A percentile compares a stretch with the other conserved stretches of the same genome.
phyloP scores from a whole-genome alignment of 2,888 invertebrate genomes.

The Beris chalybata region DNA sequence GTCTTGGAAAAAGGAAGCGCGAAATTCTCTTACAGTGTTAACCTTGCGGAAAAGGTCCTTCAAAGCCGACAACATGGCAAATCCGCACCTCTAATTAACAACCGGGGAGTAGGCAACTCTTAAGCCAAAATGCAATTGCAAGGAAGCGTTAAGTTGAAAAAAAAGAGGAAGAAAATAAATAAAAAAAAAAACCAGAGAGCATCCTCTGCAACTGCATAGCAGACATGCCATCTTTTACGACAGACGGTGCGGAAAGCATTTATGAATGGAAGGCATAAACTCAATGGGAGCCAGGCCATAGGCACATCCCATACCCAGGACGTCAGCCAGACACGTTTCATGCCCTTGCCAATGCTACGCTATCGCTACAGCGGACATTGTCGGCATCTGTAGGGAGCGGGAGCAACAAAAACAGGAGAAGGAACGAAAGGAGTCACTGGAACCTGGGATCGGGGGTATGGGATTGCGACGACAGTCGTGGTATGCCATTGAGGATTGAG shows the following conservation, averaged over 20 bases:
- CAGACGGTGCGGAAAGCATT: slow-evolving; percentile 27
- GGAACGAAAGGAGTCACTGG: neutral
- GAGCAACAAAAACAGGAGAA: slow-evolving; percentile 18
- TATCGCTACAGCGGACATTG: neutral
- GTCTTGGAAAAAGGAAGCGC: slow-evolving; percentile 21
- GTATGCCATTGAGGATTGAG: neutral
- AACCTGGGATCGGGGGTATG: neutral
- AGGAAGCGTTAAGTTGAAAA: slow-evolving; percentile 2
- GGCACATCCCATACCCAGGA: slow-evolving; percentile 18
- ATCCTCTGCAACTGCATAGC: slow-evolving; percentile 5
- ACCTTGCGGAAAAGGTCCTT: slow-evolving; percentile 32
- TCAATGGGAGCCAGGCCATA: slow-evolving; percentile 20
- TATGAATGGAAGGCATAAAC: slow-evolving; percentile 26
- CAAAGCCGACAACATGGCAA: slow-evolving; percentile 4
- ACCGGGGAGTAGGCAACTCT: slow-evolving; percentile 9
- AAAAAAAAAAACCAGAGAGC: slow-evolving; percentile 1
- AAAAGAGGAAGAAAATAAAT: neutral
- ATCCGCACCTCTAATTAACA: slow-evolving; percentile 14
- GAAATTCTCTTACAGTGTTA: slow-evolving; percentile 19
- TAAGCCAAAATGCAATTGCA: neutral
- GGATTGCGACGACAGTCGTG: slow-evolving; percentile 19
- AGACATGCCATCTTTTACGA: slow-evolving; percentile 20
- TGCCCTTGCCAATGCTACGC: slow-evolving; percentile 20
- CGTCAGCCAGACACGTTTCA: slow-evolving; percentile 32
- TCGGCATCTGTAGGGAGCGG: slow-evolving; percentile 1